phyloP scores from a whole-genome alignment of 2,797 vertebrate genomes.

The Delichon dasypus region DNA sequence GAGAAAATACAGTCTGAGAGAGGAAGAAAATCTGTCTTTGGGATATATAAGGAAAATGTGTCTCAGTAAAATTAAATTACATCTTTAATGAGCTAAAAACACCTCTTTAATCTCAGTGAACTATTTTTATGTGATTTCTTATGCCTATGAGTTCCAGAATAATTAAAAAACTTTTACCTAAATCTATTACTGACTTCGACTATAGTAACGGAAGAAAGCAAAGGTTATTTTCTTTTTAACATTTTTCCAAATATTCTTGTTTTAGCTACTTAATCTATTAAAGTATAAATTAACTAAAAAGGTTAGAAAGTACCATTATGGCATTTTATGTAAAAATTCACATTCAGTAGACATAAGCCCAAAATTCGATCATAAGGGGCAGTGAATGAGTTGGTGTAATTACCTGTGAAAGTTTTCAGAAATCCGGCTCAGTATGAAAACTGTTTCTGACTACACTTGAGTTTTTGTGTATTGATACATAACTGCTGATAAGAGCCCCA shows the following conservation, averaged over 20 bases:
- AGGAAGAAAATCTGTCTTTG: not conserved
- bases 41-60: not conserved
- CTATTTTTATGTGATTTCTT: not conserved
- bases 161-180: not conserved
- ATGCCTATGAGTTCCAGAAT: not conserved
- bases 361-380: not conserved
- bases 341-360: not conserved
- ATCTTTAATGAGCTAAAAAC: not conserved
- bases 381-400: not conserved
- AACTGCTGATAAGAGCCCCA: not conserved
- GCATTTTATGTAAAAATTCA: not conserved
- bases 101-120: not conserved
- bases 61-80: not conserved
- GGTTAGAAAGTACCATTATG: not conserved
- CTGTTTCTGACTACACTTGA: rapidly evolving
- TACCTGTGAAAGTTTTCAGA: not conserved
- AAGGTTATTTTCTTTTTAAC: not conserved
- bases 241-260: not conserved
- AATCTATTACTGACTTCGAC: not conserved
- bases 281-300: not conserved
- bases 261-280: not conserved
- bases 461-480: not conserved
- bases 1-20: not conserved
- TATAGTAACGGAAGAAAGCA: not conserved
- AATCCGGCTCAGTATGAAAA: not conserved